phyloP scores from a whole-genome alignment of 2,888 invertebrate genomes.

The Abrostola tripartita region DNA sequence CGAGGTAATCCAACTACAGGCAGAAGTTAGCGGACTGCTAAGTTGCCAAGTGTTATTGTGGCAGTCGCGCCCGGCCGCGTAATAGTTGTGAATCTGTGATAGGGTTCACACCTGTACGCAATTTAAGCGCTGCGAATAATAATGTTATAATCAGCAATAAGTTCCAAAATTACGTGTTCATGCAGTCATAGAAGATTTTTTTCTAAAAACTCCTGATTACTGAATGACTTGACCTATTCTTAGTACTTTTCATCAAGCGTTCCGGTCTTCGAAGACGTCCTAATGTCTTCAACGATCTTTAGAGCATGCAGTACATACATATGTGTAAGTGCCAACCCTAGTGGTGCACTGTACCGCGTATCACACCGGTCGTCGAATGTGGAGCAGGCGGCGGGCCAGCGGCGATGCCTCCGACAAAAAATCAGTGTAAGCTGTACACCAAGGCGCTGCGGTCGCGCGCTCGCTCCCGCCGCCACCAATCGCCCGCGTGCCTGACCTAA shows the following conservation, averaged over 20 bases:
- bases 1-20: constrained; percentile 74
- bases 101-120: constrained; percentile 58
- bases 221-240: no score
- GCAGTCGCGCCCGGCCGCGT: constrained; percentile 67
- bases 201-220: no score
- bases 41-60: constrained; percentile 64
- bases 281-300: not conserved
- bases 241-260: no score
- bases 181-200: not conserved
- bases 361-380: constrained; percentile 86
- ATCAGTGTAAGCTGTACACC: constrained; percentile 86
- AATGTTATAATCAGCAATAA: not conserved
- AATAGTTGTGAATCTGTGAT: constrained; percentile 65
- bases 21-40: constrained; percentile 66
- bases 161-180: not conserved
- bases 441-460: constrained; percentile 82
- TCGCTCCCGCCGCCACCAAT: constrained; percentile 62
- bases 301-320: constrained; percentile 10
- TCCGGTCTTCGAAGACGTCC: no score
- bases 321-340: constrained; percentile 59
- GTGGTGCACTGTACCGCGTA: constrained; percentile 72
- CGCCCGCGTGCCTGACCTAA: constrained; percentile 55
- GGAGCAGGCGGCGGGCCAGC: constrained; percentile 79
- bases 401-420: constrained; percentile 87
- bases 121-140: constrained; percentile 5